Evolutionary conservation across 2,888 invertebrate species (phyloP).

Genomic region (Hyles lineata): DNA sequence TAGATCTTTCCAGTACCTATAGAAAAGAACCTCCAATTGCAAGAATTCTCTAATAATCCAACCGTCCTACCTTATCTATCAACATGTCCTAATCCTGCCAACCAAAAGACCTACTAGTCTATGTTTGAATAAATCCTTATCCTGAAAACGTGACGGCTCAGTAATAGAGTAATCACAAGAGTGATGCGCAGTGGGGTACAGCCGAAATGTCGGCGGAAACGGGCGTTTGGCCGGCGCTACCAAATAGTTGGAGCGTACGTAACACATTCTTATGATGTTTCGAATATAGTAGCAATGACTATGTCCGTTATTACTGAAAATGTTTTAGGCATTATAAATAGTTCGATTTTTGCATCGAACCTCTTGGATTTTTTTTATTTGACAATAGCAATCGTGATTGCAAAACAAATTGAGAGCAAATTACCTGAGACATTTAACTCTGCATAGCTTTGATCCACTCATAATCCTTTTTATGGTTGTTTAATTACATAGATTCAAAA

Average conservation of each 20-base stretch:
- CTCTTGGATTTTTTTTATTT: too few relatives aligned
- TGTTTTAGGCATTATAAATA: too few relatives aligned
- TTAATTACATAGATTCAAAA: too few relatives aligned
- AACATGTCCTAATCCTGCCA: neutral
- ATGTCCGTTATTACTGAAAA: neutral
- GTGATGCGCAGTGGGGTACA: neutral
- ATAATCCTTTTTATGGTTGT: too few relatives aligned
- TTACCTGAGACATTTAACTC: too few relatives aligned
- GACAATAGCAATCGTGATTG: too few relatives aligned
- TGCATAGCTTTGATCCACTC: too few relatives aligned
- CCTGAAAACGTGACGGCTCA: neutral
- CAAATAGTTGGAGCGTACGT: constrained; percentile 8
- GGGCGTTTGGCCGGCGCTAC: constrained; percentile 15
- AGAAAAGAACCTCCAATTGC: too few relatives aligned
- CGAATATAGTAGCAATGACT: neutral
- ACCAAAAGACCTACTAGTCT: neutral
- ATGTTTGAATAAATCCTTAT: neutral
- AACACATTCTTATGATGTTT: neutral
- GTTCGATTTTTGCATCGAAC: too few relatives aligned
- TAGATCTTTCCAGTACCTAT: too few relatives aligned
- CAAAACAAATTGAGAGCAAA: too few relatives aligned
- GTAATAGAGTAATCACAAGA: constrained; percentile 1
- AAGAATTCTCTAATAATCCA: too few relatives aligned
- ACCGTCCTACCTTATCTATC: neutral
- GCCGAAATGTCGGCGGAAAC: constrained; percentile 20